Conservation (phyloP, 2,888 invertebrate genomes). For the Vandiemenella viatica region DNA sequence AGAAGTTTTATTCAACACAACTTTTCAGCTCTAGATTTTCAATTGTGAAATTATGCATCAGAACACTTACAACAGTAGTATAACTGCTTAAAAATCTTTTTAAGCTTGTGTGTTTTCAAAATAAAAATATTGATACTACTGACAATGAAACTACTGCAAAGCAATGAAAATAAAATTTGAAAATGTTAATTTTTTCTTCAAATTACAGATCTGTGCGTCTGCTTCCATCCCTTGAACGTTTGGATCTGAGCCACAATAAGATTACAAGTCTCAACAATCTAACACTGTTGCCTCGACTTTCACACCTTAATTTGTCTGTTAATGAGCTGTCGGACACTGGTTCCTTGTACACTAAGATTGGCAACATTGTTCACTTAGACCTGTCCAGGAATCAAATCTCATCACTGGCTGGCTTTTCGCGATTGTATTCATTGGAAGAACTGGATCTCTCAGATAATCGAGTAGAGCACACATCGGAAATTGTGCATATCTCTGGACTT, state of each 20-base stretch:
- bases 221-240: conserved; percentile 50
- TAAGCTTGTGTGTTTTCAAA: too few relatives aligned
- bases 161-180: too few relatives aligned
- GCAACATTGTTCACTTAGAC: conserved; percentile 73
- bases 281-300: conserved; percentile 59
- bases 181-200: too few relatives aligned
- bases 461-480: conserved; percentile 64
- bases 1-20: too few relatives aligned
- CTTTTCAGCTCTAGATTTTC: too few relatives aligned
- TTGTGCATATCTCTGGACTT: conserved; percentile 60
- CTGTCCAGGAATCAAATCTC: conserved; percentile 71
- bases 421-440: conserved; percentile 71
- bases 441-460: conserved; percentile 78
- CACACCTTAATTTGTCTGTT: conserved; percentile 60
- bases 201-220: conserved; percentile 67
- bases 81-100: too few relatives aligned
- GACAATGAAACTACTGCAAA: too few relatives aligned
- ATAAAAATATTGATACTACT: too few relatives aligned
- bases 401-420: conserved; percentile 54
- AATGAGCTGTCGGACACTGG: conserved; percentile 59
- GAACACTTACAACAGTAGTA: too few relatives aligned
- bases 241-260: conserved; percentile 65
- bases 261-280: conserved; percentile 59
- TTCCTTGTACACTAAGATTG: conserved; percentile 70
- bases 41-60: too few relatives aligned